Evolutionary conservation across 1,140 invertebrate genomes (phyloP), one percentile per base, ranked within the genome.

Genomic region (Pseudoatta argentina): DNA sequence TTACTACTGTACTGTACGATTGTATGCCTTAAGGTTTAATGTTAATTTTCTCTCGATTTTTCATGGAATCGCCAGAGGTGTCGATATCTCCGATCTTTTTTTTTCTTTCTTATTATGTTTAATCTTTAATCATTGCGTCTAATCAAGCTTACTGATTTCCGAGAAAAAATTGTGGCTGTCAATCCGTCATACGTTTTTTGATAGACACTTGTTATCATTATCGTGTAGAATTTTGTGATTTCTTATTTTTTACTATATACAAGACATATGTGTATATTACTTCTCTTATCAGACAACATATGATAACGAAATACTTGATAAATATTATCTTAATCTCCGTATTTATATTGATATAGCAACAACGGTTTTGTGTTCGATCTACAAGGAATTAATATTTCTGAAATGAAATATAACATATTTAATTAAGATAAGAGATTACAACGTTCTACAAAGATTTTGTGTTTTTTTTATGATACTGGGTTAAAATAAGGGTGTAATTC

Each of bases 371-470:
- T 18, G n/a, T 76, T 75, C 3, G 5, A 48, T 4, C 6, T 7
- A 3, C 27, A 8, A 10, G 39, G 21, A 18, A 51, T 24, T 21
- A 7, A 57, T 73, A 34, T 59, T 75, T 59, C 27, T 14, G n/a
- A 59, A 8, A 39, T 14, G 6, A 59, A 59, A 76, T 76, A 21
- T 59, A 39, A 34, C n/a, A 24, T 24, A 75, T 76, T 76, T 30
- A 59, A 75, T 61, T 76, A 39, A 55, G 27, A 39, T 34, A 34
- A 76, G 55, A 76, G n/a, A 44, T 72, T 72, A 51, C 69, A 71
- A 71, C 4, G 4, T 51, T 76, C 21, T 76, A 61, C 21, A 44
- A 24, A 63, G 39, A 30, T 55, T 57, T 59, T 24, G 21, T 34
- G 12, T 30, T 44, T 21, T 44, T 44, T 77, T 63, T 34, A 7